Percentiles rank a stretch among this genome's conserved stretches.
These are phyloP conservation scores for Conus betulinus DNA, from an alignment of 1,140 invertebrate genomes.

Conservation along the genomic window DNA sequence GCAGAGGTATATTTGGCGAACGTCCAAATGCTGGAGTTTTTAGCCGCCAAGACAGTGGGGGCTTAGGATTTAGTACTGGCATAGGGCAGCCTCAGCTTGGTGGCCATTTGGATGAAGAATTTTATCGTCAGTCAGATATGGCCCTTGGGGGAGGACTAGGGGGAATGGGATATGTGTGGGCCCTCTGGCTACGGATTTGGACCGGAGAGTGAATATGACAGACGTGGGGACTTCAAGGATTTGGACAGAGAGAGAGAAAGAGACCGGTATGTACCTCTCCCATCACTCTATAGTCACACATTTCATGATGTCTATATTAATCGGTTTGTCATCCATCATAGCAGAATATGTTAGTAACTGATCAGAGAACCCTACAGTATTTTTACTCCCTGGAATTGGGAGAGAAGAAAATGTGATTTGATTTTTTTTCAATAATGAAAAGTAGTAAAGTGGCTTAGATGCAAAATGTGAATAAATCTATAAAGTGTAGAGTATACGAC, in stretches of 20 bases:
- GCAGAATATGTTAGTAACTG: no score
- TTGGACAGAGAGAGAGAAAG: constrained; percentile 47
- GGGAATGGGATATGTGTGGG: not conserved
- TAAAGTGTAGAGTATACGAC: no score
- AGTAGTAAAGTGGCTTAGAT: no score
- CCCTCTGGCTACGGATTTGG: not conserved
- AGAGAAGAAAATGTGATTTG: no score
- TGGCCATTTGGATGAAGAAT: not conserved
- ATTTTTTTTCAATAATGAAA: no score
- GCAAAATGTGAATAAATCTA: no score
- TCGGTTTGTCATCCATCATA: no score
- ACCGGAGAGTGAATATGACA: not conserved
- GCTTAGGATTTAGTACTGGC: not conserved
- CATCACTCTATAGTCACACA: no score
- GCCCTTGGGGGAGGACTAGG: not conserved
- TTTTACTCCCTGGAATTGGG: no score
- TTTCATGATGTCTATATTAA: no score
- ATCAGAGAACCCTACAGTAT: no score
- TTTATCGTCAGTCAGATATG: not conserved
- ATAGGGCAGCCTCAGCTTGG: not conserved
- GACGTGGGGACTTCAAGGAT: constrained; percentile 11
- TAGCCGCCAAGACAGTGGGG: not conserved
- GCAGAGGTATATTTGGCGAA: not conserved
- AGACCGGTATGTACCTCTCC: constrained; percentile 24
- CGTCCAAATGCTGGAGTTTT: not conserved